Percentiles rank a stretch among this genome's conserved stretches.
Evolutionary conservation across 2,113 vertebrate species (phyloP).

Genomic region (Gambusia affinis): DNA sequence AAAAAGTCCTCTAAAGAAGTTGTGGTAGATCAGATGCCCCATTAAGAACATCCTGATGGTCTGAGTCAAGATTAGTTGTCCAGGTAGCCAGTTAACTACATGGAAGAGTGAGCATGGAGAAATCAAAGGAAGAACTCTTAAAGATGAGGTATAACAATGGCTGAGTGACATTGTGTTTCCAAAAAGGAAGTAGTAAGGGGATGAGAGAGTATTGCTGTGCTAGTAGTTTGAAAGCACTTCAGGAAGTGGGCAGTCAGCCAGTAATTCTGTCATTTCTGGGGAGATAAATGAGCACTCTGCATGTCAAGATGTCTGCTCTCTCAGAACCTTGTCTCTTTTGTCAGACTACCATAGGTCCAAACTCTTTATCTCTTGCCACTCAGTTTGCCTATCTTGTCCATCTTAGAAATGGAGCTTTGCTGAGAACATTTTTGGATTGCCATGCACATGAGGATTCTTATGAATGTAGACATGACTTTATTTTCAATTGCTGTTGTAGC

Average conservation of each 20-base stretch:
- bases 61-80: not conserved
- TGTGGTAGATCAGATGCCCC: not conserved
- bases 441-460: not conserved
- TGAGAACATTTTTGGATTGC: conserved; percentile 16
- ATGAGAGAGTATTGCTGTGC: not conserved
- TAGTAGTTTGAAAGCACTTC: conserved; percentile 26
- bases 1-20: not conserved
- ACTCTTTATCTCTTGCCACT: not conserved
- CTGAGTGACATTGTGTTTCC: conserved; percentile 17
- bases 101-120: not conserved
- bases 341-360: not conserved
- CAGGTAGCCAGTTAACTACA: not conserved
- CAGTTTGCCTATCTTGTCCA: not conserved
- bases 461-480: conserved; percentile 25
- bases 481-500: conserved; percentile 24
- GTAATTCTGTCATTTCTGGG: conserved; percentile 31
- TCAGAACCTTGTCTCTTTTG: conserved; percentile 13
- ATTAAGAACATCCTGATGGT: not conserved
- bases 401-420: not conserved
- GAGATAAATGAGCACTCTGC: conserved; percentile 19
- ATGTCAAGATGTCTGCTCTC: conserved; percentile 47
- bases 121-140: conserved; percentile 5
- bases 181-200: conserved; percentile 18
- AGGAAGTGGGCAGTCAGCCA: conserved; percentile 43
- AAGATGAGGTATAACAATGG: conserved; percentile 14